A percentile compares a stretch with the other conserved stretches of the same genome.
Evolutionary conservation across 2,888 invertebrate genomes (phyloP).

Genomic region (Andrena camellia): DNA sequence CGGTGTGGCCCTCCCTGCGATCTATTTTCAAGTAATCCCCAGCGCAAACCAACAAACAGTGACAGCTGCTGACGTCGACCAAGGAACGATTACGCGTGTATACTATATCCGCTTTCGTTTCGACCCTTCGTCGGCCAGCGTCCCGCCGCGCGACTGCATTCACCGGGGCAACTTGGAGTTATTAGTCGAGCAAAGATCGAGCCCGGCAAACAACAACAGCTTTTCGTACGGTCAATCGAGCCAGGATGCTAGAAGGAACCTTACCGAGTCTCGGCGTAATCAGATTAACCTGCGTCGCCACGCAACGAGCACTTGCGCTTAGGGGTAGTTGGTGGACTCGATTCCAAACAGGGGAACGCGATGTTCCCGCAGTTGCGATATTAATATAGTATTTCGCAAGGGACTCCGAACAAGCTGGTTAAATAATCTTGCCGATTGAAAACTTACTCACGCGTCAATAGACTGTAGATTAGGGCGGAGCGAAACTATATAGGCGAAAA

Average conservation of each 20-base stretch:
- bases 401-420: too few relatives aligned
- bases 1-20: conserved; percentile 71
- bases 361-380: too few relatives aligned
- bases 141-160: conserved; percentile 39
- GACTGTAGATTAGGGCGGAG: too few relatives aligned
- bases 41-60: conserved; percentile 83
- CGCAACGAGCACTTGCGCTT: conserved; percentile 15
- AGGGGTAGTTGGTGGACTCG: too few relatives aligned
- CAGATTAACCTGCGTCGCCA: conserved; percentile 38
- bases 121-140: conserved; percentile 40
- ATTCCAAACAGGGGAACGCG: too few relatives aligned
- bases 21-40: conserved; percentile 83
- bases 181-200: conserved; percentile 19
- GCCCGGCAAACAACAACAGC: not conserved
- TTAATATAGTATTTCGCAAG: too few relatives aligned
- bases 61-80: conserved; percentile 81
- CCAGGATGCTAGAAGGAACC: conserved; percentile 14
- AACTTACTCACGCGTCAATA: too few relatives aligned
- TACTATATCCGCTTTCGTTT: conserved; percentile 66
- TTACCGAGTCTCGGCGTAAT: conserved; percentile 26
- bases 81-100: conserved; percentile 57
- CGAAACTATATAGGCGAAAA: too few relatives aligned
- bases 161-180: conserved; percentile 49
- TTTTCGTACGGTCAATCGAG: conserved; percentile 29
- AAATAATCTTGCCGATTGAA: too few relatives aligned